Evolutionary conservation across 92 coral and sea anemone species (phyloP), one percentile per base, ranked within the genome.

Genomic region (Desmophyllum pertusum): DNA sequence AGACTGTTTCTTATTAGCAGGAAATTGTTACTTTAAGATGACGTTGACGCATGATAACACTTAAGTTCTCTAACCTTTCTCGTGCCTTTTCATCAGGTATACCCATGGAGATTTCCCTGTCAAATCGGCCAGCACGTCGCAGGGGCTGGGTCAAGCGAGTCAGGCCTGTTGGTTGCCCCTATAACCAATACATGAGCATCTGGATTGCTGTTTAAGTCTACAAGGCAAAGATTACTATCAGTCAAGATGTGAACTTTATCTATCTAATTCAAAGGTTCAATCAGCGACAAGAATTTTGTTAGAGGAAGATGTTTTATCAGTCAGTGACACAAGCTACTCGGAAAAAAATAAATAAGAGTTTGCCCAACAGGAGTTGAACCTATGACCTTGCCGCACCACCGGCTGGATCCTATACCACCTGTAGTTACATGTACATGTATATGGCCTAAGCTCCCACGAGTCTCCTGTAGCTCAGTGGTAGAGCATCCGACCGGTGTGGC

Each of bases 131-230:
- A 43, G 99, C 99, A 79, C 99, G 83, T 62, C 99, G 84, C 50
- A 97, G 88, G n/a, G 19, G 99, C 99, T 13, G 99, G 99, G 79
- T 97, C 99, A 70, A 97, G 93, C 23, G 98, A 93, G 79, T 97
- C 99, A 10, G 98, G 98, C 43, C 99, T 76, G 83, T 97, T 97
- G 8, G 99, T 97, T 14, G 99, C 99, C 65, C 99, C 98, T 52
- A 97, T 91, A 38, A 97, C 98, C 57, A 97, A 77, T 0, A 97
- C 98, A 52, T 87, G 97, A 3, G 89, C 94, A 41, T 92, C 88
- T 55, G 85, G 91, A 66, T 91, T 91, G 38, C 92, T 92, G 75
- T 94, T 97, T 30, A 97, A 81, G 63, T 97, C 98, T 94, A 51
- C 5, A 84, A 68, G n/a, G 53, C 31, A 80, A 62, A 31, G 46